Base-by-base conservation (phyloP, 2,888 invertebrate species). In the Ceramica pisi region DNA sequence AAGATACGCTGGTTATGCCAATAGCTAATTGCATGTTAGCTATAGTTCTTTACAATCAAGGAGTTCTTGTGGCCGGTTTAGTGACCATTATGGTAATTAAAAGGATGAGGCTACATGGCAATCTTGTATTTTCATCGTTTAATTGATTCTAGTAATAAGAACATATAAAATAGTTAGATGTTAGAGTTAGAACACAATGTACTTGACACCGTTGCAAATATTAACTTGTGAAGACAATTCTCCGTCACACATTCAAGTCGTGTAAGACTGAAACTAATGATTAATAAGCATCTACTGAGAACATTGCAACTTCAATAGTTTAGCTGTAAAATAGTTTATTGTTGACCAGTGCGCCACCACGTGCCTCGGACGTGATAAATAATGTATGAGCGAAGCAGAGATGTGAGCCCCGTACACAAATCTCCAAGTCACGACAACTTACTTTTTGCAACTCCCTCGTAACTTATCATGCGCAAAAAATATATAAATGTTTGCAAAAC, bases 291-390 rank as follows among this genome's bases (percentile, higher is more conserved):
- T 86, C 77, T 53, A 71, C 73, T 66, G 64, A 67, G 51, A 66
- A 83, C 82, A 84, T 83, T 79, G 84, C 83, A 78, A 80, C 85
- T 84, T 87, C 82, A 86, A 89, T 89, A 87, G 87, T 84, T 78
- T 75, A 86, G 88, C 87, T 83, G 89, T 92, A 89, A 92, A 92
- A 91, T 86, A 83, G 88, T 90, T 90, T 90, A 91, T 89, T 87
- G 87, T 86, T 83, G 73, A 68, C 89, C 81, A 86, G 87, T 89
- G 90, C 79, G 71, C 57, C 68, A 82, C 90, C 94, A 94, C 94
- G 94, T 94, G 94, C 90, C 90, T 80, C 51, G 61, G 75, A 88
- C 90, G 90, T 92, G 91, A 92, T 93, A 88, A 89, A 93, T 93
- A 90, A 93, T 92, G 88, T 86, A 92, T 91, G 87, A 90, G 84